These are phyloP conservation scores for Cheirogaleus major DNA, from an alignment of 2,797 vertebrate genomes.

Conservation along the genomic window DNA sequence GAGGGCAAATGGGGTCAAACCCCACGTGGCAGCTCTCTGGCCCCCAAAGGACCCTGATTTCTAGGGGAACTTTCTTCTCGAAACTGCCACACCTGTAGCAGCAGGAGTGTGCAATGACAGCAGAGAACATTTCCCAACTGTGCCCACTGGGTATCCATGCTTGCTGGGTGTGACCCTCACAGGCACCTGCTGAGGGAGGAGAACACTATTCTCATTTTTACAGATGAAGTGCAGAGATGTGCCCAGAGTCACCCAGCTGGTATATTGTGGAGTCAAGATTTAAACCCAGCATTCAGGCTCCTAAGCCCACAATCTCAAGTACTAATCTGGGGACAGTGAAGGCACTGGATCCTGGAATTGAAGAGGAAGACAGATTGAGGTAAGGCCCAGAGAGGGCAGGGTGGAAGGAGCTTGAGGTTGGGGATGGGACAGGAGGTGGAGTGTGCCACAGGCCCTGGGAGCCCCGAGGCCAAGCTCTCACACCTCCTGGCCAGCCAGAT, in stretches of 20 bases:
- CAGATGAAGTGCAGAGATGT: background rate
- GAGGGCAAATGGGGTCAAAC: background rate
- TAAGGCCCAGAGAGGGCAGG: background rate
- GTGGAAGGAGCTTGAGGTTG: background rate
- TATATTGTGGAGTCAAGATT: background rate
- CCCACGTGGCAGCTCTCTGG: background rate
- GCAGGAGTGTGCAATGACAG: fast-evolving
- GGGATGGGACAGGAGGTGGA: background rate
- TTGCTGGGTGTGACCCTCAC: background rate
- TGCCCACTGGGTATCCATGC: fast-evolving
- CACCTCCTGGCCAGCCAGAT: background rate
- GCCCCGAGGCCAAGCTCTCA: background rate
- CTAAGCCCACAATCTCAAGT: background rate
- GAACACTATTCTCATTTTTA: background rate
- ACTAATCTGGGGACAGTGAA: background rate
- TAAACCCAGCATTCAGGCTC: background rate
- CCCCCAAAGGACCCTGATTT: background rate
- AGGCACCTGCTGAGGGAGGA: background rate
- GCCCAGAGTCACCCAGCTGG: background rate
- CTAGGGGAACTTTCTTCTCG: background rate
- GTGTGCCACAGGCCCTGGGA: background rate
- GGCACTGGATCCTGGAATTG: background rate
- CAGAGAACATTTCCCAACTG: background rate
- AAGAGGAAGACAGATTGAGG: background rate
- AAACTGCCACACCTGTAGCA: background rate